Conservation (phyloP, 2,797 vertebrate genomes). For the Dallia pectoralis region DNA sequence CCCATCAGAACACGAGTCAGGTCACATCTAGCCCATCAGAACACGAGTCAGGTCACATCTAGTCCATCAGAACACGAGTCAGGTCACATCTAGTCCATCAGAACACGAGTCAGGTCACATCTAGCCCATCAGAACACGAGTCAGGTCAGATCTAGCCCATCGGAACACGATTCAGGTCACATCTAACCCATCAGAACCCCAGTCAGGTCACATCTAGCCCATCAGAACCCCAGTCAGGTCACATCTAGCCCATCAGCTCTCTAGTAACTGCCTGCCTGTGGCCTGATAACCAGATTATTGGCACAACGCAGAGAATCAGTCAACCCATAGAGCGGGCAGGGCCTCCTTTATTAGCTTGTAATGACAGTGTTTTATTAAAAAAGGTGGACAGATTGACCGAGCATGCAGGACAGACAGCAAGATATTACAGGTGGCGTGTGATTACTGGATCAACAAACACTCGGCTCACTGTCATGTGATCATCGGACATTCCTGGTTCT, state of each 20-base stretch:
- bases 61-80: too few species aligned
- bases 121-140: too few species aligned
- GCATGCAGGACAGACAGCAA: slow-evolving; percentile 62
- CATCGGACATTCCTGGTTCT: slow-evolving; percentile 56
- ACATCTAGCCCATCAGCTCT: neutral
- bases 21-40: too few species aligned
- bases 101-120: too few species aligned
- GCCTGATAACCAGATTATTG: slow-evolving; percentile 32
- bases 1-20: too few species aligned
- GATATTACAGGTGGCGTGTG: slow-evolving; percentile 70
- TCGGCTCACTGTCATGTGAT: slow-evolving; percentile 55
- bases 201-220: slow-evolving; percentile 25
- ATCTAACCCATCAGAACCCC: too few species aligned
- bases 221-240: slow-evolving; percentile 25
- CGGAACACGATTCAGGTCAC: too few species aligned
- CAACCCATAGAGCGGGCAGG: slow-evolving; percentile 47
- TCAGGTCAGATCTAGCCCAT: too few species aligned
- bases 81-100: too few species aligned
- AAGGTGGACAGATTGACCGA: slow-evolving; percentile 66
- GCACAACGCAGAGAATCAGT: slow-evolving; percentile 28
- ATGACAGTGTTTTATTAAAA: slow-evolving; percentile 77
- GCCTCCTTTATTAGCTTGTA: slow-evolving; percentile 63
- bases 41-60: too few species aligned
- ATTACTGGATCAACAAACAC: slow-evolving; percentile 73
- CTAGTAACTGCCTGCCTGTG: slow-evolving; percentile 39